These are phyloP conservation scores for Euglossa dilemma DNA, from an alignment of 1,140 invertebrate genomes.

Conservation along the genomic window DNA sequence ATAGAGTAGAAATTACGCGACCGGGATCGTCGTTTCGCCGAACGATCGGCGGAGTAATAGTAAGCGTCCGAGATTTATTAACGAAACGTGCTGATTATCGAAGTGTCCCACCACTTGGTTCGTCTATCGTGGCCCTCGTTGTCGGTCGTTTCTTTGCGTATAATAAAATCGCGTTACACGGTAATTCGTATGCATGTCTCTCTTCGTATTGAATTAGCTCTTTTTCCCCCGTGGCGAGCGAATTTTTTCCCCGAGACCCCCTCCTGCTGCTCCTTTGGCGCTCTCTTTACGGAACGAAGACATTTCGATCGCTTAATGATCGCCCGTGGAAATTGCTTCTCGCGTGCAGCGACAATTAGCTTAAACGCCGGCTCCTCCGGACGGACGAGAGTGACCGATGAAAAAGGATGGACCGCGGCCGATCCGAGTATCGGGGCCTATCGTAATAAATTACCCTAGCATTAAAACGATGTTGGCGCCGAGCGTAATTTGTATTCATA, in stretches of 20 bases:
- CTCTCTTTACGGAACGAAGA: slow-evolving; percentile 1
- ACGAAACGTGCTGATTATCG: slow-evolving; percentile 2
- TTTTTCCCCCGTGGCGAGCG: neutral
- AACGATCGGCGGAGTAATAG: slow-evolving; percentile 1
- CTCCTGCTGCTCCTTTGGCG: no score
- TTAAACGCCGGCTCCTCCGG: slow-evolving; percentile 19
- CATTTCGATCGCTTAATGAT: slow-evolving; percentile 6
- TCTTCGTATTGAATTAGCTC: slow-evolving; percentile 2
- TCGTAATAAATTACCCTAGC: slow-evolving; percentile 28
- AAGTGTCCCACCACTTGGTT: neutral
- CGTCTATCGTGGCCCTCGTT: neutral
- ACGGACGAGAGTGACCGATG: neutral
- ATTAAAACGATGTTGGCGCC: slow-evolving; percentile 42
- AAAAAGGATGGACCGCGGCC: neutral
- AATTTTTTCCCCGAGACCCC: neutral
- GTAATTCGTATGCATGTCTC: neutral
- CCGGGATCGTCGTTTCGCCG: neutral
- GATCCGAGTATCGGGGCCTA: neutral
- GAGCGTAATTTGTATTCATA: slow-evolving; percentile 43
- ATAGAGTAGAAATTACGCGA: neutral
- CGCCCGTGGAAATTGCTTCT: slow-evolving; percentile 16
- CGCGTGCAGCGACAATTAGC: slow-evolving; percentile 39
- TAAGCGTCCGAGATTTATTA: slow-evolving; percentile 6
- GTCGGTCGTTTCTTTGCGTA: neutral
- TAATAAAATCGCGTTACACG: slow-evolving; percentile 1